Evolutionary conservation across 2,888 invertebrate species (phyloP), one percentile per base, ranked within the genome.

Genomic region (Coecobrya sp.): DNA sequence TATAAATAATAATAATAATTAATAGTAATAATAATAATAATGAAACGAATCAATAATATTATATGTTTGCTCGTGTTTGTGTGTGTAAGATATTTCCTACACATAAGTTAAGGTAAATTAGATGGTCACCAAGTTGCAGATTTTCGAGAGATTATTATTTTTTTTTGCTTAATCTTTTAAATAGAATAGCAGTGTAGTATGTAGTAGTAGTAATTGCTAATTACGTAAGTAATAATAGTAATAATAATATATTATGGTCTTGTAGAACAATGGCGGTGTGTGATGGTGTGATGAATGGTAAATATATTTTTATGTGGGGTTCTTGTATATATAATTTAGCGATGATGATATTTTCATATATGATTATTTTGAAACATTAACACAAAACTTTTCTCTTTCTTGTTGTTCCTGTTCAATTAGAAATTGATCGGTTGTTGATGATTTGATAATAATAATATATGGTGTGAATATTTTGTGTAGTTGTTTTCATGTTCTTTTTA

Each of bases 41-140:
- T 52, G 27, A 25, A 65, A 65, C 27, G 19, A 27, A 65, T 68
- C 68, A 68, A 30, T 68, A 25, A n/a, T 62, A 52, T 59, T n/a
- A 59, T 59, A n/a, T 68, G 1, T 65, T 65, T 65, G 1, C 30
- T 68, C 25, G 13, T 16, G 16, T n/a, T 16, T n/a, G n/a, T n/a
- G 4, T 59, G n/a, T 5, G 19, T 59, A 2, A 59, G 30, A 36
- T 73, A 30, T 13, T 73, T 36, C 36, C 42, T 73, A 36, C 70
- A 25, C 68, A 79, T 70, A 59, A 19, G 45, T 85, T 90, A 90
- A 90, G 85, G 89, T 90, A 85, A 90, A 90, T 84, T 87, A 91
- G 91, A 91, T 91, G 91, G 91, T 91, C 91, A 91, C 91, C 87
- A 91, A 91, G 87, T 91, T 87, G 91, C 91, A 91, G 86, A 86